These are phyloP conservation scores for Thysanoteuthis rhombus DNA, from an alignment of 2,888 invertebrate species.

Conservation along the genomic window DNA sequence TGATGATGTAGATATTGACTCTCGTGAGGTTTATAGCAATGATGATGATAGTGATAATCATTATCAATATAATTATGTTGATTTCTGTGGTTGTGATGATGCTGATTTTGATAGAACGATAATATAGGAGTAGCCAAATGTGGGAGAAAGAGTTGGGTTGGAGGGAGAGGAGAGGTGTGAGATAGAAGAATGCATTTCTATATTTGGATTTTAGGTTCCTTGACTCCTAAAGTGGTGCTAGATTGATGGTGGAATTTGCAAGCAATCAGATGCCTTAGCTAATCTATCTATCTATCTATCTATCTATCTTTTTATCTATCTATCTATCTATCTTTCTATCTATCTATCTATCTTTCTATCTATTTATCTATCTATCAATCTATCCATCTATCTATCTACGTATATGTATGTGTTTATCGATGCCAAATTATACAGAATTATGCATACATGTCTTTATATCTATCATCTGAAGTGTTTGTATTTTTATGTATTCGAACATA, in stretches of 20 bases:
- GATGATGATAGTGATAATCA: neutral
- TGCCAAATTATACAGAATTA: no score
- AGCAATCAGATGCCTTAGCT: constrained; percentile 12
- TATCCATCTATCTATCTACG: no score
- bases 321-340: neutral
- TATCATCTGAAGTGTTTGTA: no score
- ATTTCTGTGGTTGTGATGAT: neutral
- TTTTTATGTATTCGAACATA: no score
- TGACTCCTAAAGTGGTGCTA: neutral
- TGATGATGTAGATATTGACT: neutral
- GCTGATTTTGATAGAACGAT: neutral
- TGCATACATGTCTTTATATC: no score
- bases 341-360: no score
- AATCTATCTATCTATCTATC: constrained; percentile 12
- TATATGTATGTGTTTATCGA: no score
- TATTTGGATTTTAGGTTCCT: constrained; percentile 12
- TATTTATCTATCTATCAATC: no score
- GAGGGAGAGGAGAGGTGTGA: neutral
- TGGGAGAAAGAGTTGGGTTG: neutral
- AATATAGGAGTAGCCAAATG: neutral
- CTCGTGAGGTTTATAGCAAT: neutral
- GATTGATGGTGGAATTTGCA: neutral
- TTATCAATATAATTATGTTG: neutral
- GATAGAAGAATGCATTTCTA: neutral
- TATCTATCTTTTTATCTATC: neutral